These are phyloP conservation scores for Anser brachyrhynchus DNA, from an alignment of 2,113 vertebrate species.

Conservation along the genomic window DNA sequence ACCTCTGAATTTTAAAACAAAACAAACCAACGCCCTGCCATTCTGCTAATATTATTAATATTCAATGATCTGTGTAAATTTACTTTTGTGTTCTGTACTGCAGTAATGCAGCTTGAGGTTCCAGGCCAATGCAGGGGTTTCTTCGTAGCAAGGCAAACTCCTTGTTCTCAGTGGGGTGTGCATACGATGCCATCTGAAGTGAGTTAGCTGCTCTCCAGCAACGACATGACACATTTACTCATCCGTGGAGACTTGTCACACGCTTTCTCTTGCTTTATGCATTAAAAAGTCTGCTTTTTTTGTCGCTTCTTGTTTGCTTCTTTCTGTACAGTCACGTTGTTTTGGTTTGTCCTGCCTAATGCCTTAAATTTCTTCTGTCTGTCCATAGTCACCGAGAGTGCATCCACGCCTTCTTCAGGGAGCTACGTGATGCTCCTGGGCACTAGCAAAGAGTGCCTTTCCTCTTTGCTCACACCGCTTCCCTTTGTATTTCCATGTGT, in stretches of 20 bases:
- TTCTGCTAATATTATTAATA: neutral
- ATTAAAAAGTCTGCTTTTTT: neutral
- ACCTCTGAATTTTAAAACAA: neutral
- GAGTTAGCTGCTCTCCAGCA: neutral
- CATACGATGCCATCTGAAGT: neutral
- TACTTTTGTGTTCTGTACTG: neutral
- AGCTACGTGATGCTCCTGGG: neutral
- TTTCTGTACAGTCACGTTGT: neutral
- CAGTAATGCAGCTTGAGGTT: neutral
- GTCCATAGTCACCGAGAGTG: neutral
- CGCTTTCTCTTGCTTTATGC: neutral
- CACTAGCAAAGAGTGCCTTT: neutral
- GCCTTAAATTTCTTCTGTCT: neutral
- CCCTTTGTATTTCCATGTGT: neutral
- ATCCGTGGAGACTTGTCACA: too few species aligned
- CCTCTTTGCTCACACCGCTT: neutral
- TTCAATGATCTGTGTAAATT: too few species aligned
- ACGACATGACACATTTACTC: too few species aligned
- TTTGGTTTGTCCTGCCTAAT: neutral
- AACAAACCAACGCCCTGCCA: neutral
- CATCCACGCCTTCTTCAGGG: neutral
- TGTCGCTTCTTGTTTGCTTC: neutral
- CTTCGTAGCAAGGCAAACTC: neutral
- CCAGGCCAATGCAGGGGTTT: neutral
- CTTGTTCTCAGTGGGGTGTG: neutral